Base-by-base conservation (phyloP, 2,888 invertebrate genomes). In the Orgyia antiqua region DNA sequence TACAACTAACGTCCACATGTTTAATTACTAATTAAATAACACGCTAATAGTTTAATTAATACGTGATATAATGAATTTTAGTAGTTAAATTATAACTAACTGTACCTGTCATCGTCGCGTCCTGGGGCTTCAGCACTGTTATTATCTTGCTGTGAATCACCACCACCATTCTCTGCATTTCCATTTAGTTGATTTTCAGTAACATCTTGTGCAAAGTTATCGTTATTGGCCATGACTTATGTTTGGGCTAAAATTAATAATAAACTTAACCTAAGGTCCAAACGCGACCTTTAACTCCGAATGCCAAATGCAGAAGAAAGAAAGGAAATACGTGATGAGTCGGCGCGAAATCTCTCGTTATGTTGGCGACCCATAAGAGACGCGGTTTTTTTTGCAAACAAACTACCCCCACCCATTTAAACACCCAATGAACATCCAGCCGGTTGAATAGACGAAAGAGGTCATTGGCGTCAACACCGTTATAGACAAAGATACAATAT, bases 61-160 rank as follows among this genome's bases (percentile, higher is more conserved):
- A n/a, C n/a, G 9, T n/a, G 4, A 5, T 9, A 20, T 9, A 20
- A 20, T 9, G n/a, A 20, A 18, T 9, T n/a, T n/a, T 23, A 3
- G 10, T 10, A 5, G 8, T 19, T 19, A n/a, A 9, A 10, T 23
- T 23, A 10, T 10, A 23, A 23, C 4, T 19, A 59, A 58, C 46
- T 43, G 39, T 91, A 93, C 92, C 92, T 92, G 89, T 92, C 94
- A 82, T 94, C 94, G 87, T 93, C 93, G 69, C 93, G 91, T 67
- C 91, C 91, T 39, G 92, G 90, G 53, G 91, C 91, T 83, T 93
- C 93, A 51, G 91, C 91, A 77, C 90, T 90, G 56, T 92, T 92
- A 78, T 92, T 90, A 69, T 93, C 92, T 58, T 89, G 88, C 60
- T 88, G 89, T 66, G 88, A 90, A 69, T 91, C 92, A 56, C 91